These are phyloP conservation scores for Poeciliopsis retropinna DNA, from an alignment of 2,113 vertebrate species.

Conservation along the genomic window DNA sequence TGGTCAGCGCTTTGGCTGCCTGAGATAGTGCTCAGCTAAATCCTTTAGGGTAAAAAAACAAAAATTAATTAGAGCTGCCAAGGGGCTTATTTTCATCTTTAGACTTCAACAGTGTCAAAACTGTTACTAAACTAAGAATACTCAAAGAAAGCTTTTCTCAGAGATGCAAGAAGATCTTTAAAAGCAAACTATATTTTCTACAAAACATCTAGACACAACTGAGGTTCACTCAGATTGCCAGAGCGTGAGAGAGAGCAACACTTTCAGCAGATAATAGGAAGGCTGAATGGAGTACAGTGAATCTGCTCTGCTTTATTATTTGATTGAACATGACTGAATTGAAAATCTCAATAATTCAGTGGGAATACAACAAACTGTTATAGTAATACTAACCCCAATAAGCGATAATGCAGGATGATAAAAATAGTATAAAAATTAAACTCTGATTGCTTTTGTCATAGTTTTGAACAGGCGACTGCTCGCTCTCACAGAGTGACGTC, in stretches of 20 bases:
- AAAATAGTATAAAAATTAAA: not conserved
- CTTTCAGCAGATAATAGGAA: not conserved
- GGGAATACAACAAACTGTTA: not conserved
- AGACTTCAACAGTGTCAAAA: not conserved
- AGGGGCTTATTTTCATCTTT: conserved; percentile 3
- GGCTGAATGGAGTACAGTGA: no score
- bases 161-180: not conserved
- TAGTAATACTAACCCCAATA: not conserved
- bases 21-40: conserved; percentile 17
- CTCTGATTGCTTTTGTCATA: not conserved
- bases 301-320: no score
- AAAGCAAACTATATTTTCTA: not conserved
- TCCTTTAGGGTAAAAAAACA: conserved; percentile 17
- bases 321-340: not conserved
- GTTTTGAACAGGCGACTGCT: not conserved
- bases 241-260: not conserved
- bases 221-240: not conserved
- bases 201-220: not conserved
- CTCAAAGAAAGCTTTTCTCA: not conserved
- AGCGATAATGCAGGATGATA: not conserved
- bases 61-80: conserved; percentile 18
- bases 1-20: conserved; percentile 15
- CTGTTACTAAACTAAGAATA: not conserved
- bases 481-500: not conserved
- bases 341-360: not conserved